Conservation (phyloP, 2,797 vertebrate genomes). For the Sitta carolinensis region DNA sequence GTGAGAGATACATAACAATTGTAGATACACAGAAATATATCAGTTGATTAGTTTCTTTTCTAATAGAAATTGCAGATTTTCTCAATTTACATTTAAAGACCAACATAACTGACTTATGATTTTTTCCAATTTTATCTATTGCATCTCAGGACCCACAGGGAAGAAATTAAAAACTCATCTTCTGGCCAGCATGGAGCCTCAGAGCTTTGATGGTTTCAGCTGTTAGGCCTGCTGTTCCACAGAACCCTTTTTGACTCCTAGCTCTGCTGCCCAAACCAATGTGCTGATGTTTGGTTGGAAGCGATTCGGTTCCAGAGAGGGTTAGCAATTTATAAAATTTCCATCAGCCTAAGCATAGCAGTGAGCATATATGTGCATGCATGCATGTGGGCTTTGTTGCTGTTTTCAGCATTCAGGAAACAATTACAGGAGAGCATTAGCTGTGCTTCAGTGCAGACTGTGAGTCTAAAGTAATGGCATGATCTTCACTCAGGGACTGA, state of each 20-base stretch:
- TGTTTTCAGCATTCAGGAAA: slow-evolving; percentile 16
- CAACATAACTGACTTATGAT: background rate
- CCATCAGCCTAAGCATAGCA: background rate
- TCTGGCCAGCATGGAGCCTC: slow-evolving; percentile 45
- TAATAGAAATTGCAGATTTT: background rate
- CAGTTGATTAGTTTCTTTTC: background rate
- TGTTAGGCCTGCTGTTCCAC: slow-evolving; percentile 41
- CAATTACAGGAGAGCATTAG: slow-evolving; percentile 2
- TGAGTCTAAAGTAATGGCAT: background rate
- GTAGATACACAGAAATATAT: background rate
- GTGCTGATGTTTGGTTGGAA: slow-evolving; percentile 1
- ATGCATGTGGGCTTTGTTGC: background rate
- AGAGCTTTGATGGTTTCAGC: slow-evolving; percentile 34
- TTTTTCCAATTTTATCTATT: background rate
- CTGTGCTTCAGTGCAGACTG: background rate
- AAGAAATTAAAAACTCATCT: slow-evolving; percentile 71
- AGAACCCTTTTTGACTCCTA: slow-evolving; percentile 8
- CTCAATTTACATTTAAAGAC: background rate
- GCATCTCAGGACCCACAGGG: slow-evolving; percentile 14
- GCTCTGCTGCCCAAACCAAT: slow-evolving; percentile 8
- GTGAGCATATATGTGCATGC: background rate
- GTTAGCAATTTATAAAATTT: slow-evolving; percentile 23
- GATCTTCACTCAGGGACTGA: background rate
- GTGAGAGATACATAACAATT: background rate
- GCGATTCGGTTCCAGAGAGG: background rate